Evolutionary conservation across 2,888 invertebrate species (phyloP).

Genomic region (Portevinia maculata): DNA sequence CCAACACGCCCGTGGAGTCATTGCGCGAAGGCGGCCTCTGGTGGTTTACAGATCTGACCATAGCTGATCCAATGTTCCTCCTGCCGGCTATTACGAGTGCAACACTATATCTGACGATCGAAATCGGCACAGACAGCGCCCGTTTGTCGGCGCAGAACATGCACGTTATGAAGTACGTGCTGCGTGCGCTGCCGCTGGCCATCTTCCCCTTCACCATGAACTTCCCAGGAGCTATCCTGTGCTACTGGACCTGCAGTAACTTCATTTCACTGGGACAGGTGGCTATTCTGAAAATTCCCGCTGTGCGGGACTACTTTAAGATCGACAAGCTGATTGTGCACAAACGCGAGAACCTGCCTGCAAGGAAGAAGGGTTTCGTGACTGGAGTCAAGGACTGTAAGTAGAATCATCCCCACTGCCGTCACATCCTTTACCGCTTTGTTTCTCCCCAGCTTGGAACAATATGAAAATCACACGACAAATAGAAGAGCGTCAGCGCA

Average conservation of each 20-base stretch:
- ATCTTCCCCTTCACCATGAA: constrained; percentile 93
- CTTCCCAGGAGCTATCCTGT: constrained; percentile 93
- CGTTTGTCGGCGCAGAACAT: constrained; percentile 87
- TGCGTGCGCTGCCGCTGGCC: constrained; percentile 90
- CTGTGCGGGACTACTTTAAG: constrained; percentile 89
- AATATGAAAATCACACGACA: constrained; percentile 91
- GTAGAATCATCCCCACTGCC: constrained; percentile 76
- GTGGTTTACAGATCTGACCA: constrained; percentile 97
- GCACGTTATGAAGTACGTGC: constrained; percentile 88
- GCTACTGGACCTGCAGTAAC: constrained; percentile 96
- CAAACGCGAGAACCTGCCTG: constrained; percentile 85
- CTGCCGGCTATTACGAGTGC: constrained; percentile 93
- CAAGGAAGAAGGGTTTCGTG: constrained; percentile 90
- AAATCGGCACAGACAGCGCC: constrained; percentile 91
- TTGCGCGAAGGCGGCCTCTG: constrained; percentile 93
- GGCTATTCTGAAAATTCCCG: constrained; percentile 88
- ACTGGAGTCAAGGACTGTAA: constrained; percentile 91
- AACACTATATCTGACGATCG: constrained; percentile 92
- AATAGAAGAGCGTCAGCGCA: constrained; percentile 89
- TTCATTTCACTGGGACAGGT: constrained; percentile 93
- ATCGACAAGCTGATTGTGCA: constrained; percentile 87
- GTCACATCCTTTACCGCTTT: neutral
- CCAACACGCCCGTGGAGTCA: constrained; percentile 95
- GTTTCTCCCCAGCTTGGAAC: constrained; percentile 86
- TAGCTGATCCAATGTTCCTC: constrained; percentile 94